Evolutionary conservation across 2,113 vertebrate species (phyloP), one percentile per base, ranked within the genome.

Genomic region (Orycteropus afer): DNA sequence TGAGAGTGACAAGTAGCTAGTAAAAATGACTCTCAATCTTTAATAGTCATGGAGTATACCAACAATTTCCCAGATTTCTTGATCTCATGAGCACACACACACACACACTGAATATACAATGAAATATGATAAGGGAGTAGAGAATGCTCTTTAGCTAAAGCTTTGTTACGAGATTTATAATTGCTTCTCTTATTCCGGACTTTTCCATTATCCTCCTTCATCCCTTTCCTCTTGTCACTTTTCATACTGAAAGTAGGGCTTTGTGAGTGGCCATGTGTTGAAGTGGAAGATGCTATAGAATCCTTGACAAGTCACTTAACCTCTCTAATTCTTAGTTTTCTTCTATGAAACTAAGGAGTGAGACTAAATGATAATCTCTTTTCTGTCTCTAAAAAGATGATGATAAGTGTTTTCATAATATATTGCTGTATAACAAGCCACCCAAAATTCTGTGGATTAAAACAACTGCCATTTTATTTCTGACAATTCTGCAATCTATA

Each of bases 191-290:
- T 42, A n/a, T 20, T 82, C 23, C 13, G 34, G 13, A 25, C 5
- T 49, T 71, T 88, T 20, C 42, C 20, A 61, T 85, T 88, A 63
- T 74, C 3, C 22, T 63, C 22, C 32, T 57, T 1, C 40, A 40
- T 47, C 81, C 42, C 3, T 78, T 88, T 61, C 12, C 11, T 79
- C 45, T 82, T 32, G 13, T 71, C 23, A 51, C 7, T 12, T 87
- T 76, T 69, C 32, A 25, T 47, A 25, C 22, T 51, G 51, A 61
- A 79, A 49, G 12, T 5, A 53, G 13, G n/a, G 32, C 29, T 47
- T 86, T 65, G 20, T 40, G 40, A 55, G 69, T 47, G 18, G 3
- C 1, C 13, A 0, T 0, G 1, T 17, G 3, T 78, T 65, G 22
- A 88, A 89, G 23, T n/a, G 51, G 18, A 82, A 77, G 51, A 23